Evolutionary conservation across 2,888 invertebrate species (phyloP).

Genomic region (Harpalus rufipes): DNA sequence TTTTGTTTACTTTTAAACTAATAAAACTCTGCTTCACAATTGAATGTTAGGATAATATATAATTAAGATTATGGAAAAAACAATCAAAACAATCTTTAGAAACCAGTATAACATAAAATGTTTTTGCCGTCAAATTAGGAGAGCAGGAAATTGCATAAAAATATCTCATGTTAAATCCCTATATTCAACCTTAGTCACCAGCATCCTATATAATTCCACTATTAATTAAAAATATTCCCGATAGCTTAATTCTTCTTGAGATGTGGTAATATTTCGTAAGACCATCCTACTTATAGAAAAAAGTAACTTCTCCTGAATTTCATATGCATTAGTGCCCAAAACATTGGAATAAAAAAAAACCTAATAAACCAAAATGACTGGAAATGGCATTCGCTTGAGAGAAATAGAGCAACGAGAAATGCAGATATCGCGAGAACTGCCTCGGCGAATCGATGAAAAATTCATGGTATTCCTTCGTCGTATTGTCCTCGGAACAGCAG

Average conservation of each 20-base stretch:
- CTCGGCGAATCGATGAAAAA: constrained; percentile 63
- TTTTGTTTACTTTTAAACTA: too few species aligned
- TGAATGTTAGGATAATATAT: too few species aligned
- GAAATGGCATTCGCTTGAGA: constrained; percentile 33
- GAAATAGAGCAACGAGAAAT: constrained; percentile 52
- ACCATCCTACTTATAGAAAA: not conserved
- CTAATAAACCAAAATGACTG: constrained; percentile 55
- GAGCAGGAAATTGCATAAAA: too few species aligned
- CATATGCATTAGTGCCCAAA: constrained; percentile 51
- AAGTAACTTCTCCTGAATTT: not conserved
- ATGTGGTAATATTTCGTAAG: not conserved
- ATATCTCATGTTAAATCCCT: too few species aligned
- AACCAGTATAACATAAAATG: too few species aligned
- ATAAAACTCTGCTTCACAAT: too few species aligned
- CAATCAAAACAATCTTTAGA: too few species aligned
- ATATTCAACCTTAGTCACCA: too few species aligned
- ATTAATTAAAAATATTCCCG: not conserved
- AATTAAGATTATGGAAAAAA: too few species aligned
- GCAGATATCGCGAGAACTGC: constrained; percentile 50
- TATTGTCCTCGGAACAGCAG: constrained; percentile 57
- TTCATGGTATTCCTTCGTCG: constrained; percentile 61
- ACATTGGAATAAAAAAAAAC: constrained; percentile 52
- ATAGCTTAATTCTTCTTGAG: not conserved
- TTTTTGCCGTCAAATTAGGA: too few species aligned
- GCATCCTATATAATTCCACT: too few species aligned